These are phyloP conservation scores for Dorcus parallelipipedus DNA, from an alignment of 2,888 invertebrate species.

Conservation along the genomic window DNA sequence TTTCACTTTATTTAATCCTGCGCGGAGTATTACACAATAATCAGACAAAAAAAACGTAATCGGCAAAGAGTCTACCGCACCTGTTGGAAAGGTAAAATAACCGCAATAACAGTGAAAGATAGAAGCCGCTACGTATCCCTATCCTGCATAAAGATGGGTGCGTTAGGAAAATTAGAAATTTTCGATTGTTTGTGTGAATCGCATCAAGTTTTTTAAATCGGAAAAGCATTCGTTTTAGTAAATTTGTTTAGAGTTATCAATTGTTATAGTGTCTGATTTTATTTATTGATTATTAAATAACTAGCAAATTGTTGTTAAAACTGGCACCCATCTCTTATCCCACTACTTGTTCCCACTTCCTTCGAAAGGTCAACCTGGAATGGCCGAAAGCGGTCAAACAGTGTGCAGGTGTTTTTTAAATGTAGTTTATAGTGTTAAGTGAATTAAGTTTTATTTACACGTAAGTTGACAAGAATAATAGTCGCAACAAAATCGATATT, in stretches of 20 bases:
- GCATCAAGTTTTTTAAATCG: neutral
- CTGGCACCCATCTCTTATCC: slow-evolving; percentile 27
- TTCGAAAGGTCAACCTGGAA: slow-evolving; percentile 50
- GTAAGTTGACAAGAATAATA: slow-evolving; percentile 24
- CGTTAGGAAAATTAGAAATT: slow-evolving; percentile 8
- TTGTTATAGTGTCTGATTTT: neutral
- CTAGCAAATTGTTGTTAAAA: neutral
- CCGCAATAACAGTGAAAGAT: slow-evolving; percentile 28
- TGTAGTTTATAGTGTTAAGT: slow-evolving; percentile 40
- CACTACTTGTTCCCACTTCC: slow-evolving; percentile 46
- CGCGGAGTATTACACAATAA: neutral
- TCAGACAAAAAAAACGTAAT: neutral
- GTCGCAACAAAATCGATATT: slow-evolving; percentile 9
- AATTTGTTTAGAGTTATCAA: no score
- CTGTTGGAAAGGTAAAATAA: slow-evolving; percentile 26
- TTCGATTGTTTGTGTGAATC: neutral
- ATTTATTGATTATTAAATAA: slow-evolving; percentile 1
- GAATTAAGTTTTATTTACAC: slow-evolving; percentile 24
- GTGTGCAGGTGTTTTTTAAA: slow-evolving; percentile 50
- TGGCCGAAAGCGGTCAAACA: slow-evolving; percentile 51
- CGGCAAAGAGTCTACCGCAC: slow-evolving; percentile 13
- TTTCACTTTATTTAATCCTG: neutral
- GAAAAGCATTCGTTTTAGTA: no score
- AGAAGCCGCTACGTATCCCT: slow-evolving; percentile 31
- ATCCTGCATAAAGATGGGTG: slow-evolving; percentile 36